Base-by-base conservation (phyloP, 2,113 vertebrate genomes). In the Leuciscus idus region DNA sequence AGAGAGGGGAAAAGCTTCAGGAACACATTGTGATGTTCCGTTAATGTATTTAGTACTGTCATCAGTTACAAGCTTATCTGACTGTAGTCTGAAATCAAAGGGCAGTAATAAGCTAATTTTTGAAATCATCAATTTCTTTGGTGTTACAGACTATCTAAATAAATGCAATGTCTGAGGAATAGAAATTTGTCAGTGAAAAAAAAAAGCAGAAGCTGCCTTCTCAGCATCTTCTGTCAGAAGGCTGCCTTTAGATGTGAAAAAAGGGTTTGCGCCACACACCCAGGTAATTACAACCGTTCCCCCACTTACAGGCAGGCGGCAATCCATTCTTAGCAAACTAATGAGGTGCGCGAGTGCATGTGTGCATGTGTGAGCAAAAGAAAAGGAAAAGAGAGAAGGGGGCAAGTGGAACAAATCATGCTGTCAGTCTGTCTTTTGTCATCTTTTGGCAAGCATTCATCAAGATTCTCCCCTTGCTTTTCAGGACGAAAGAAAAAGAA, bases 281-380 rank as follows among this genome's bases (percentile, higher is more conserved):
- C 73, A 64, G 85, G 87, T 91, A 92, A 92, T 92, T 91, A 90
- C 87, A 89, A 87, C 21, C 26, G 36, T 72, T 39, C 64, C 57
- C 88, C 82, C 88, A 88, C 86, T 89, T 86, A 79, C 76, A 86
- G 73, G 43, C 85, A 26, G 59, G 64, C 76, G 46, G 48, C 78
- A 77, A 72, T 55, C 72, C 77, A 82, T 84, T 87, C 83, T 87
- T 76, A 70, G 66, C 48, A 72, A 83, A 72, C 78, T 87, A 87
- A 89, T 89, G 85, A 87, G 78, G 68, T 61, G 36, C 28, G 73
- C 73, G 68, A 59, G 81, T 75, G 85, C 36, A 85, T 70, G 73
- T 81, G 11, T 78, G 68, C 57, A 83, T 84, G 85, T 74, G 11
- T 61, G 74, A 81, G 39, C 61, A 77, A 91, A 83, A 86, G 62